phyloP scores from a whole-genome alignment of 2,797 vertebrate genomes.

The Falco naumanni region DNA sequence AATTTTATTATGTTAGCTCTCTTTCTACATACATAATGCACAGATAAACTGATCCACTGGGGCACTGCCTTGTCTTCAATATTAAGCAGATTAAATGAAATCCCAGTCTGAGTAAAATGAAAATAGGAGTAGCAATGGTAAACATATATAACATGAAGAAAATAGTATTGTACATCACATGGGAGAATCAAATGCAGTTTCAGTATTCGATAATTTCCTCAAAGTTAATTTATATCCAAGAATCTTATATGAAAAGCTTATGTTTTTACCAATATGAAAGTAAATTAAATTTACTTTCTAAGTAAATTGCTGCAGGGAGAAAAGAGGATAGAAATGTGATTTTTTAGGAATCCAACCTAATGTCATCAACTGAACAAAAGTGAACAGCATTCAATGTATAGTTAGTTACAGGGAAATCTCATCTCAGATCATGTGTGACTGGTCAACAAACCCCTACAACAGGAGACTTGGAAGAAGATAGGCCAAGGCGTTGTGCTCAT shows the following conservation, averaged over 20 bases:
- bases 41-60: constrained; percentile 45
- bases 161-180: background rate
- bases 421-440: background rate
- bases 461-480: background rate
- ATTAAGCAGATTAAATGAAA: constrained; percentile 54
- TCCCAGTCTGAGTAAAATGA: background rate
- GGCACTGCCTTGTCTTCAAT: background rate
- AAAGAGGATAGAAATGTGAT: background rate
- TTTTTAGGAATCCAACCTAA: background rate
- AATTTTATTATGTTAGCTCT: constrained; percentile 54
- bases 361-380: background rate
- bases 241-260: background rate
- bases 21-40: constrained; percentile 31
- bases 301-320: background rate
- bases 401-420: background rate
- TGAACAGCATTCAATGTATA: background rate
- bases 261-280: background rate
- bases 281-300: background rate
- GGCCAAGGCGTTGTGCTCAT: background rate
- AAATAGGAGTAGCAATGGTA: background rate
- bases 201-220: background rate
- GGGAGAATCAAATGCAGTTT: background rate
- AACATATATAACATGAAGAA: background rate
- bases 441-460: background rate
- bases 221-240: background rate